Percentiles rank a stretch among this genome's conserved stretches.
Conservation (phyloP, 2,888 invertebrate species). For the Leptopterna dolabrata region DNA sequence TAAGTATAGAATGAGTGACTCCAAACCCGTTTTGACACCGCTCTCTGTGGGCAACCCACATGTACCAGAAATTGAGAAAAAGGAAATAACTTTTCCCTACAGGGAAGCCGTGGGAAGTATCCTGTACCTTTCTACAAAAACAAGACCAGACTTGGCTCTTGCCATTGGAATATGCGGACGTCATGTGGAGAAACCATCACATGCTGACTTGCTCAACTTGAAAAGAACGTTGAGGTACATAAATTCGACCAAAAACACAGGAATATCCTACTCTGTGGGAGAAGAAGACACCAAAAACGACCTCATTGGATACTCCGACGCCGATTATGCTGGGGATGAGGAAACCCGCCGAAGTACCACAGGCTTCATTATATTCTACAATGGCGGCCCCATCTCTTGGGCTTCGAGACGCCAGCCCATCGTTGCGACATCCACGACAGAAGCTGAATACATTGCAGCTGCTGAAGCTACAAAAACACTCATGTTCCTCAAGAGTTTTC, state of each 20-base stretch:
- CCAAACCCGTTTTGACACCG: not conserved
- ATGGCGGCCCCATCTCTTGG: conserved; percentile 62
- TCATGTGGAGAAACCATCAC: conserved; percentile 58
- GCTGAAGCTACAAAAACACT: conserved; percentile 59
- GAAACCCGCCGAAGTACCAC: not conserved
- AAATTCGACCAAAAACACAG: conserved; percentile 43
- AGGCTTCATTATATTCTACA: conserved; percentile 19
- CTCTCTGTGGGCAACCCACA: conserved; percentile 52
- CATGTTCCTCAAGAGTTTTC: conserved; percentile 58
- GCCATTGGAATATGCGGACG: conserved; percentile 56
- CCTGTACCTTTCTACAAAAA: conserved; percentile 56
- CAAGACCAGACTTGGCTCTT: conserved; percentile 56
- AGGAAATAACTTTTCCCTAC: conserved; percentile 49
- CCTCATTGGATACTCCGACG: conserved; percentile 55
- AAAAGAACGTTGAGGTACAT: conserved; percentile 58
- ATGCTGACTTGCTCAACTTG: conserved; percentile 53
- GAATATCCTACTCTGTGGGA: conserved; percentile 47
- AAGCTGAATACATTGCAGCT: conserved; percentile 58
- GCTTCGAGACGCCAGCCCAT: conserved; percentile 1
- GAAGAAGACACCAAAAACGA: not conserved
- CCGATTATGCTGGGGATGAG: conserved; percentile 57
- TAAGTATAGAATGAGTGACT: not conserved
- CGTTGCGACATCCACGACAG: not conserved
- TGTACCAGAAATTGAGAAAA: not conserved
- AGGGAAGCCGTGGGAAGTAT: conserved; percentile 60